Evolutionary conservation across 2,113 vertebrate species (phyloP), one percentile per base, ranked within the genome.

Genomic region (Platysternon megacephalum): DNA sequence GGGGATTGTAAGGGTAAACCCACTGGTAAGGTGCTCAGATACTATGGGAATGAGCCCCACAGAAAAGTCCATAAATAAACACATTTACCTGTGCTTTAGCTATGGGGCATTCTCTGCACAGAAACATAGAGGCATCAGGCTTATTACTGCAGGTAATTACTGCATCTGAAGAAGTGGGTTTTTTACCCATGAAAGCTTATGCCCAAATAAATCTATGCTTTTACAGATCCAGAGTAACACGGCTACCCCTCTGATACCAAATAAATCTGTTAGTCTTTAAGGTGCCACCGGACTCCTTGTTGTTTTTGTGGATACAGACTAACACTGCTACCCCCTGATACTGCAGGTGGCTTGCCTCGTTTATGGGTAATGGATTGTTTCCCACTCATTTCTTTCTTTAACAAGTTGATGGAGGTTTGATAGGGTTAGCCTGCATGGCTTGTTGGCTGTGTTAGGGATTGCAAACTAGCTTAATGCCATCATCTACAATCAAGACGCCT

Each of bases 361-460:
- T 29, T 35, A 2, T 0, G 5, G 82, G 28, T 19, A 39, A 26
- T 16, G 0, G 2, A 12, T 49, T 39, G 53, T 44, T 12, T 82
- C 85, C 85, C 53, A 61, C 61, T 17, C 12, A 32, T 29, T 52
- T 35, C 56, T 42, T 13, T n/a, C 65, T 55, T 46, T 19, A 44
- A n/a, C 28, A 24, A 74, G n/a, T 22, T 5, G 42, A 29, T 26
- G 17, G 7, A 52, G 17, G 44, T 22, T 74, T 61, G 53, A 16
- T 0, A 2, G 55, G 42, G 55, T 68, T 6, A 28, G 42, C 28
- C n/a, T 72, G 19, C 78, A 48, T 13, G 72, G 72, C n/a, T 42
- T 74, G 72, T 26, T 76, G 68, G 72, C 72, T 76, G 72, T 12
- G 22, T 10, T 11, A 76, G 72, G 72, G 21, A 76, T 76, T 26